A percentile compares a stretch with the other conserved stretches of the same genome.
Conservation (phyloP, 2,797 vertebrate genomes). For the Selene dorsalis region DNA sequence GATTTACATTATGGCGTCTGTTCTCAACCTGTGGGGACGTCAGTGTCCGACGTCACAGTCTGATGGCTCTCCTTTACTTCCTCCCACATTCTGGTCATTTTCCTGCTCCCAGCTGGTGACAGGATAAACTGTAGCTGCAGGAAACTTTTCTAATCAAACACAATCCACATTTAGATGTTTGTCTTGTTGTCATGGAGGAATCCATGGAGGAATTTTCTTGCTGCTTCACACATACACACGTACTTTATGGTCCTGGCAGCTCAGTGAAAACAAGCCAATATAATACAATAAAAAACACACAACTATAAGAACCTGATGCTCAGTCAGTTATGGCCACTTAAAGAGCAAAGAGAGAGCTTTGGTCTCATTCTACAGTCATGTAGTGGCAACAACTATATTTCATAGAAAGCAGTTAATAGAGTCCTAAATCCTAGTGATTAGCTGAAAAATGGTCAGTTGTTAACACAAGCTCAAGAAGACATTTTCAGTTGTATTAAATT, state of each 20-base stretch:
- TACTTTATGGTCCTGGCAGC: neutral
- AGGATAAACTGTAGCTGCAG: neutral
- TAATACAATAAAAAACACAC: neutral
- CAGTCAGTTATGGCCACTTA: neutral
- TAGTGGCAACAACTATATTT: neutral
- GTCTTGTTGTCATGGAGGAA: neutral
- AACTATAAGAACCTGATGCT: neutral
- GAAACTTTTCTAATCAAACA: neutral
- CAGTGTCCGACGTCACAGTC: constrained; percentile 10
- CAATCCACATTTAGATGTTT: neutral
- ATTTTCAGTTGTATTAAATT: no score
- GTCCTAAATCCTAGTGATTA: neutral
- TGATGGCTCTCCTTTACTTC: neutral
- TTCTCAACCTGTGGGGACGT: constrained; percentile 44
- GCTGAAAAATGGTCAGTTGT: no score
- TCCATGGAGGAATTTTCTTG: neutral
- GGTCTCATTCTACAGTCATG: no score
- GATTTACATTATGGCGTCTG: constrained; percentile 52
- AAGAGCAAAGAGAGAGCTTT: no score
- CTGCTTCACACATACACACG: neutral
- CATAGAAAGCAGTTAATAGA: neutral
- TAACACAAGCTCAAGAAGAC: no score
- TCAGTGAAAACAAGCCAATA: neutral
- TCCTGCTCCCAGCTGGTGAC: constrained; percentile 8
- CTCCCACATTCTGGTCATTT: constrained; percentile 1